phyloP scores from a whole-genome alignment of 2,888 invertebrate species.

The Adineta ricciae region DNA sequence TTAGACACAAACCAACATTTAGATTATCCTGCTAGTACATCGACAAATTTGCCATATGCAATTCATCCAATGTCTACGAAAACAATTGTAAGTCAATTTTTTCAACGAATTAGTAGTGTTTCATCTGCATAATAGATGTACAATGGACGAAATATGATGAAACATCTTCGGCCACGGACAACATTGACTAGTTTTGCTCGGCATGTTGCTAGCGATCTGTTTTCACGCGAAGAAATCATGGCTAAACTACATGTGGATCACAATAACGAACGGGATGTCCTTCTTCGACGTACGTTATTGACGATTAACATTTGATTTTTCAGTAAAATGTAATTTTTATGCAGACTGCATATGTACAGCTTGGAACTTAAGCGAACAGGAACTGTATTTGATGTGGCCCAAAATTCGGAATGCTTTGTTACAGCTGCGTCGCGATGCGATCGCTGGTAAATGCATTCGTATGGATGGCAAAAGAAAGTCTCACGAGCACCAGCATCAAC shows the following conservation, averaged over 20 bases:
- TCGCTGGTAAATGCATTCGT: conserved; percentile 19
- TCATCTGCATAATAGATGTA: not conserved
- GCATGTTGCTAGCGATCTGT: not conserved
- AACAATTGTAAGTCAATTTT: not conserved
- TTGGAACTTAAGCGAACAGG: not conserved
- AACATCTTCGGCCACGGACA: not conserved
- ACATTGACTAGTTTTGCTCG: not conserved
- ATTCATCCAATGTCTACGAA: not conserved
- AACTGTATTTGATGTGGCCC: not conserved
- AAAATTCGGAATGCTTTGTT: not conserved
- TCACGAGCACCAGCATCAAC: not conserved
- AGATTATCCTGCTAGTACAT: not conserved
- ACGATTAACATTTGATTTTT: not conserved
- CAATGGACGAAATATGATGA: conserved; percentile 17
- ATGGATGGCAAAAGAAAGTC: not conserved
- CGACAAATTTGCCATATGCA: not conserved
- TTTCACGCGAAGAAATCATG: not conserved
- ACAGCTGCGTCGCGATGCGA: not conserved
- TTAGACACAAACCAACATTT: not conserved
- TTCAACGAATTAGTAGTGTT: no score
- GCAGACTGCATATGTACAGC: not conserved
- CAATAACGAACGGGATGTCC: not conserved
- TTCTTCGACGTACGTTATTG: not conserved
- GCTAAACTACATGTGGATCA: not conserved
- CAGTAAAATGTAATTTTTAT: no score